Conservation (phyloP, 2,113 vertebrate species). For the Holacanthus passer region DNA sequence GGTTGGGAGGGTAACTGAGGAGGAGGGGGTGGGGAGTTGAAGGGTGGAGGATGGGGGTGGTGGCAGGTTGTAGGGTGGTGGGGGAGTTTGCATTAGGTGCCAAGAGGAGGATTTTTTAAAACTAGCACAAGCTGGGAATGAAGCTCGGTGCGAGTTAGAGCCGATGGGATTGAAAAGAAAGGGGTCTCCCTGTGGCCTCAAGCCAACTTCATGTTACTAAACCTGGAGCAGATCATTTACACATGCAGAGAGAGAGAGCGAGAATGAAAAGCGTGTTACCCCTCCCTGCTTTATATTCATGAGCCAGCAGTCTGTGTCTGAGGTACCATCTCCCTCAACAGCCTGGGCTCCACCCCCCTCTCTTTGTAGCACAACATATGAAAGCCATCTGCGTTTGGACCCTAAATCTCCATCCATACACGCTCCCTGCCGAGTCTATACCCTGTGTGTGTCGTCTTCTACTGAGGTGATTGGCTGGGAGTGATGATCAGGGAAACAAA, state of each 20-base stretch:
- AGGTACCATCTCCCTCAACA: conserved; percentile 71
- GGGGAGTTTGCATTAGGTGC: conserved; percentile 41
- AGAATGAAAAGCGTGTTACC: conserved; percentile 59
- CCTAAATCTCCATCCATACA: conserved; percentile 73
- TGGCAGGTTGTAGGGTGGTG: conserved; percentile 46
- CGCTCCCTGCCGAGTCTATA: conserved; percentile 54
- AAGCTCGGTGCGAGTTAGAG: neutral
- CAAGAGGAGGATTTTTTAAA: conserved; percentile 46
- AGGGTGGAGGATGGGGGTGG: conserved; percentile 28
- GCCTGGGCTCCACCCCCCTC: conserved; percentile 70
- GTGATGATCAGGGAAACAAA: conserved; percentile 61
- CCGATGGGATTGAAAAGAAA: conserved; percentile 26
- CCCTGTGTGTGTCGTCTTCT: conserved; percentile 45
- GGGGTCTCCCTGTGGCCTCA: conserved; percentile 63
- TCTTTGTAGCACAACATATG: conserved; percentile 79
- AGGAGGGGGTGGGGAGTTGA: conserved; percentile 32
- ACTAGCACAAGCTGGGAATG: conserved; percentile 13
- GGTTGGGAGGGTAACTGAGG: conserved; percentile 2
- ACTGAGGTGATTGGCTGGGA: conserved; percentile 35
- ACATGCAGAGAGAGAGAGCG: conserved; percentile 37
- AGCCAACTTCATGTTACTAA: conserved; percentile 60
- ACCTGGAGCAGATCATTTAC: conserved; percentile 61
- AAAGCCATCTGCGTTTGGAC: conserved; percentile 81
- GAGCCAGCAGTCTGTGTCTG: conserved; percentile 70
- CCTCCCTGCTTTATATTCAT: conserved; percentile 83